These are phyloP conservation scores for Setophaga coronata DNA, from an alignment of 2,113 vertebrate genomes.

Conservation along the genomic window DNA sequence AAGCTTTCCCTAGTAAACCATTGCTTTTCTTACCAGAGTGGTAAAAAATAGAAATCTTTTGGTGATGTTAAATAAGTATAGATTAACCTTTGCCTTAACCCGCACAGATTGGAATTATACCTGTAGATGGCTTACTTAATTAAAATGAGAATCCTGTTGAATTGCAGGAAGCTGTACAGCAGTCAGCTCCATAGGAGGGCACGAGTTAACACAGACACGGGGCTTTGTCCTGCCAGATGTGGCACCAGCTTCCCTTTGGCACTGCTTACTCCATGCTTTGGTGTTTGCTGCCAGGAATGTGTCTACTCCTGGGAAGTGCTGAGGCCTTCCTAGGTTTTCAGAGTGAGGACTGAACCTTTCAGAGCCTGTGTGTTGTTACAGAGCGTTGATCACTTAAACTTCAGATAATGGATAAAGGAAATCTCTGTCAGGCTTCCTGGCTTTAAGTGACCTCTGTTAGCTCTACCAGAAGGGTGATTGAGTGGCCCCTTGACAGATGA, in stretches of 20 bases:
- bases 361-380: neutral
- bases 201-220: neutral
- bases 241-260: conserved; percentile 8
- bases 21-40: neutral
- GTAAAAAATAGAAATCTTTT: neutral
- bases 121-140: neutral
- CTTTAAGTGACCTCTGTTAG: neutral
- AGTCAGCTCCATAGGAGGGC: neutral
- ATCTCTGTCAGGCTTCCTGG: neutral
- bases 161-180: neutral
- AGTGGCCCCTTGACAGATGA: neutral
- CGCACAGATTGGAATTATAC: neutral
- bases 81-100: neutral
- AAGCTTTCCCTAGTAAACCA: neutral
- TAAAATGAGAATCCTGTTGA: neutral
- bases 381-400: neutral
- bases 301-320: neutral
- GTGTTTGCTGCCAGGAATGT: conserved; percentile 27
- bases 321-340: neutral
- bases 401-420: neutral
- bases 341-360: neutral
- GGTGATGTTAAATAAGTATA: neutral
- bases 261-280: neutral
- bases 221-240: neutral
- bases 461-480: neutral